Evolutionary conservation across 2,113 vertebrate species (phyloP).

Genomic region (Zosterops borbonicus): DNA sequence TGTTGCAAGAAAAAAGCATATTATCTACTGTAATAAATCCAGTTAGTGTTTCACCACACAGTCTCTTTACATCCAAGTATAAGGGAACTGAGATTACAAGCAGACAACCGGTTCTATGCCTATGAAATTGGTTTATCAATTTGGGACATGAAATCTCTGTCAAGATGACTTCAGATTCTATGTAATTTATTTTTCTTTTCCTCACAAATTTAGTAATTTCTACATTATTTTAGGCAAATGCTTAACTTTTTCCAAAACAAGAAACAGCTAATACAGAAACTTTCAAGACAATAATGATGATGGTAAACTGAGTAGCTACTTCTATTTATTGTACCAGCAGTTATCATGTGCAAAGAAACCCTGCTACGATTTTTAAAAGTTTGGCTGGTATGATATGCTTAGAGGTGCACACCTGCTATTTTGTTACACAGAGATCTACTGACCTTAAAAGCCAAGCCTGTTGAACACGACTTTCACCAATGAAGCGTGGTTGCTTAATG

Average conservation of each 20-base stretch:
- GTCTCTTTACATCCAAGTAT: neutral
- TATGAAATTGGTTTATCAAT: neutral
- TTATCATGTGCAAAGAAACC: neutral
- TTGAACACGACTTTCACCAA: slow-evolving; percentile 40
- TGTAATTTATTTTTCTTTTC: neutral
- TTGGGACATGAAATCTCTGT: neutral
- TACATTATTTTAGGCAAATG: neutral
- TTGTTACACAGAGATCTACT: neutral
- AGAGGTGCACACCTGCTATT: neutral
- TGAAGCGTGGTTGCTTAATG: neutral
- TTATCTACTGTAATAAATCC: neutral
- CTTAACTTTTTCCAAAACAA: neutral
- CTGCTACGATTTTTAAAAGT: neutral
- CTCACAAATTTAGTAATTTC: neutral
- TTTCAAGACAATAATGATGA: neutral
- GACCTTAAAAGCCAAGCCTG: slow-evolving; percentile 23
- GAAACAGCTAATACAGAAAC: neutral
- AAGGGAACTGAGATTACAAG: neutral
- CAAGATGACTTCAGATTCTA: neutral
- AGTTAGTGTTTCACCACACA: neutral
- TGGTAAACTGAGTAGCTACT: neutral
- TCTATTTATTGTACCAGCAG: neutral
- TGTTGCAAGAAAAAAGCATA: neutral
- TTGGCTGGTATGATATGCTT: neutral
- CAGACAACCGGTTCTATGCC: neutral